These are phyloP conservation scores for Cynodonichthys magdalenae DNA, from an alignment of 2,797 vertebrate genomes.

Conservation along the genomic window DNA sequence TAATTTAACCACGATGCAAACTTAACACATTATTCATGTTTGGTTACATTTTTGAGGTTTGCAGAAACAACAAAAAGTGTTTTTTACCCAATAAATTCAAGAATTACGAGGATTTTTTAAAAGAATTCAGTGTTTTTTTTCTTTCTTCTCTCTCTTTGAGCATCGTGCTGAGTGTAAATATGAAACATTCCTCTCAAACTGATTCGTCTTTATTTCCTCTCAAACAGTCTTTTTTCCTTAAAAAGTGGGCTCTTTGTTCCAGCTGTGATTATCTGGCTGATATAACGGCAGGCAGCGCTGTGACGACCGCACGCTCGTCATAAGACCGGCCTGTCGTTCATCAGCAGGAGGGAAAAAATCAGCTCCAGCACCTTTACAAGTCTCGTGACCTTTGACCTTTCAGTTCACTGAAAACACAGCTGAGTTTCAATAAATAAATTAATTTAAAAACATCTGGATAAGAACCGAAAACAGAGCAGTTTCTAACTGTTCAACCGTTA, in stretches of 20 bases:
- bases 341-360: not conserved
- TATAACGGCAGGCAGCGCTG: conserved; percentile 31
- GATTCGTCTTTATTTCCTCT: conserved; percentile 53
- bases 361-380: conserved; percentile 9
- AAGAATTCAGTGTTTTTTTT: too few species aligned
- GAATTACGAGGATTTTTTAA: too few species aligned
- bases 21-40: too few species aligned
- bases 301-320: not conserved
- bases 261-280: conserved; percentile 62
- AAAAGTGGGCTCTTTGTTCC: conserved; percentile 81
- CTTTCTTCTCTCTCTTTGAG: too few species aligned
- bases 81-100: too few species aligned
- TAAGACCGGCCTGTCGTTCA: conserved; percentile 5
- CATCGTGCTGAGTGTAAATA: conserved; percentile 7
- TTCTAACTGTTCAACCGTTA: conserved; percentile 4
- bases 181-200: conserved; percentile 30
- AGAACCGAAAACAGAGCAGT: conserved; percentile 19
- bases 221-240: conserved; percentile 61
- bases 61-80: too few species aligned
- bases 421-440: conserved; percentile 12
- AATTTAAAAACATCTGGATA: conserved; percentile 9
- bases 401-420: not conserved
- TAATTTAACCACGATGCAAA: too few species aligned
- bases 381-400: conserved; percentile 46
- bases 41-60: too few species aligned